These are phyloP conservation scores for Tetrapedia diversipes DNA, from an alignment of 2,888 invertebrate species.

Conservation along the genomic window DNA sequence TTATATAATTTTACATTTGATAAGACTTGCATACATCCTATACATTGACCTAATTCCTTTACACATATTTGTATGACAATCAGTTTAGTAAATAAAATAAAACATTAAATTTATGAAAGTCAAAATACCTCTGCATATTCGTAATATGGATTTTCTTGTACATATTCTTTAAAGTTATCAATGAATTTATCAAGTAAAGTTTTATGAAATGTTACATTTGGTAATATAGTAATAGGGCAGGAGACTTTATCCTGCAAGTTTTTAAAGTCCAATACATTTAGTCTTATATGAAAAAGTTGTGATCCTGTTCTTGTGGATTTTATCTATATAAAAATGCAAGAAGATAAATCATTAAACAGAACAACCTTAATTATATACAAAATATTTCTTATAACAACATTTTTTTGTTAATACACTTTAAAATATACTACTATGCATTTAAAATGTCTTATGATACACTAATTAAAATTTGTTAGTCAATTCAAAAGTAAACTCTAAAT, in stretches of 20 bases:
- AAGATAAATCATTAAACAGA: slow-evolving; percentile 19
- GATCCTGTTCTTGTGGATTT: slow-evolving; percentile 86
- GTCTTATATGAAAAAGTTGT: slow-evolving; percentile 87
- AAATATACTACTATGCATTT: neutral
- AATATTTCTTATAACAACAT: neutral
- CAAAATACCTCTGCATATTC: slow-evolving; percentile 84
- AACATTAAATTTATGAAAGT: slow-evolving; percentile 17
- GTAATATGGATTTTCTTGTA: slow-evolving; percentile 88
- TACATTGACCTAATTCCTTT: slow-evolving; percentile 91
- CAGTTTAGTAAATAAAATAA: neutral
- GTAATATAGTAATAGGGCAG: slow-evolving; percentile 87
- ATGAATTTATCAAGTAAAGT: slow-evolving; percentile 93
- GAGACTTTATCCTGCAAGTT: slow-evolving; percentile 89
- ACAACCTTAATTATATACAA: neutral
- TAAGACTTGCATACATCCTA: slow-evolving; percentile 92
- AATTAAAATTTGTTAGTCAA: neutral
- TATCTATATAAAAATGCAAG: slow-evolving; percentile 80
- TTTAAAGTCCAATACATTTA: slow-evolving; percentile 91
- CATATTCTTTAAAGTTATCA: slow-evolving; percentile 91
- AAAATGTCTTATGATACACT: neutral
- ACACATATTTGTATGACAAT: slow-evolving; percentile 59
- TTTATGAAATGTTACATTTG: slow-evolving; percentile 89
- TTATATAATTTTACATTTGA: slow-evolving; percentile 92
- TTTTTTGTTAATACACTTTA: neutral
- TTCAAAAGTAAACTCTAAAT: neutral